Percentiles rank a stretch among this genome's conserved stretches.
These are phyloP conservation scores for Acanthococcus lagerstroemiae DNA, from an alignment of 2,888 invertebrate genomes.

Conservation along the genomic window DNA sequence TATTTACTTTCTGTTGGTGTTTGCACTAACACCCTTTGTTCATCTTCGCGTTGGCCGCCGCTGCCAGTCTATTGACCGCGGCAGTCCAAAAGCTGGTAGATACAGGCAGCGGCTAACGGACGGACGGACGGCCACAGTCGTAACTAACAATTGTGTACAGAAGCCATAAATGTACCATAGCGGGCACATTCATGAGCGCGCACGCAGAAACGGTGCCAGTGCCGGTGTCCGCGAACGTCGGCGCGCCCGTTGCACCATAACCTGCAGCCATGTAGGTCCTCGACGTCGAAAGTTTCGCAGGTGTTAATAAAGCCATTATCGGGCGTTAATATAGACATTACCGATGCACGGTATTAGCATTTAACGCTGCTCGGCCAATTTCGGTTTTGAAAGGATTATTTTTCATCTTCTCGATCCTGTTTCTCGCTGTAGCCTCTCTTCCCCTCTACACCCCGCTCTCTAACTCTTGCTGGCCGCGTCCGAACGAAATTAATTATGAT, in stretches of 20 bases:
- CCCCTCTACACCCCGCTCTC: not conserved
- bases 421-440: slow-evolving; percentile 9
- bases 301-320: slow-evolving; percentile 28
- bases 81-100: no score
- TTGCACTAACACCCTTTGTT: no score
- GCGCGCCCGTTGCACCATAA: not conserved
- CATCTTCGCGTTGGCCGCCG: no score
- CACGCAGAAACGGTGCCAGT: no score
- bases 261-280: not conserved
- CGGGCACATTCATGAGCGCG: no score
- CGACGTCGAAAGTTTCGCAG: slow-evolving; percentile 10
- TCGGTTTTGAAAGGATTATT: slow-evolving; percentile 28
- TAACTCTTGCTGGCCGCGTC: no score
- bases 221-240: no score
- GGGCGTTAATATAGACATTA: slow-evolving; percentile 28
- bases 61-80: no score
- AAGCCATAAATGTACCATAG: no score
- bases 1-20: no score
- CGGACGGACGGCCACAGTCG: not conserved
- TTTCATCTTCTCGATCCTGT: slow-evolving; percentile 23
- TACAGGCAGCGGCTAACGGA: no score
- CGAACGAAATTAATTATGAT: slow-evolving; percentile 25
- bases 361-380: slow-evolving; percentile 22
- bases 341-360: slow-evolving; percentile 23
- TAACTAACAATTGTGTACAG: no score